Evolutionary conservation across 2,797 vertebrate species (phyloP).

Genomic region (Melopsittacus undulatus): DNA sequence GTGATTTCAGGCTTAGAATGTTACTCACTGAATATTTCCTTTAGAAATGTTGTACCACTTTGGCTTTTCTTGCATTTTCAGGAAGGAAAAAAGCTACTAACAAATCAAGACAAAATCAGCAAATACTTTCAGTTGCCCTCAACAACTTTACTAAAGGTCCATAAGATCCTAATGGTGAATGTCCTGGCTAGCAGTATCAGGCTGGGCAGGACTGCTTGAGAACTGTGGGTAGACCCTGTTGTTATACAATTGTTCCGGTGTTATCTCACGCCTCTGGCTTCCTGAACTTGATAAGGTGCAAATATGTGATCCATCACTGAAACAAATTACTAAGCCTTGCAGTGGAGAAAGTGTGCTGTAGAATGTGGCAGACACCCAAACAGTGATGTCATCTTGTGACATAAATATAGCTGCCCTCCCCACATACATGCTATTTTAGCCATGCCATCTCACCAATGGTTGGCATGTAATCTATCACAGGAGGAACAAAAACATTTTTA

Average conservation of each 20-base stretch:
- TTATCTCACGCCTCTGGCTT: not conserved
- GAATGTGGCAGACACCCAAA: not conserved
- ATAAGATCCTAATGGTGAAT: not conserved
- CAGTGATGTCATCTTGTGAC: not conserved
- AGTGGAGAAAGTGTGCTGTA: not conserved
- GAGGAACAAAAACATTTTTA: not conserved
- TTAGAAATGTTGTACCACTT: not conserved
- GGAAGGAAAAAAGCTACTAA: not conserved
- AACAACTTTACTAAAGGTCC: not conserved
- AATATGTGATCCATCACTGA: not conserved
- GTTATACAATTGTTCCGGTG: accelerated
- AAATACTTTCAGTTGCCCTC: not conserved
- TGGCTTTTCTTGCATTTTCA: not conserved
- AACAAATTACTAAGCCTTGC: not conserved
- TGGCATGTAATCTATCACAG: not conserved
- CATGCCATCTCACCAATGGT: not conserved
- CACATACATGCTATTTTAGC: not conserved
- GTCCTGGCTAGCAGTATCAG: not conserved
- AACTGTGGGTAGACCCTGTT: not conserved
- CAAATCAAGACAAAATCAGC: not conserved
- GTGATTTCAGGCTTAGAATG: not conserved
- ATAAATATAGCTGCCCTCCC: not conserved
- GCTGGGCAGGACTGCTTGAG: not conserved
- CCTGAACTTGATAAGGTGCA: not conserved
- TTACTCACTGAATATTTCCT: not conserved